Evolutionary conservation across 2,797 vertebrate species (phyloP), one percentile per base, ranked within the genome.

Genomic region (Pipistrellus nathusii): DNA sequence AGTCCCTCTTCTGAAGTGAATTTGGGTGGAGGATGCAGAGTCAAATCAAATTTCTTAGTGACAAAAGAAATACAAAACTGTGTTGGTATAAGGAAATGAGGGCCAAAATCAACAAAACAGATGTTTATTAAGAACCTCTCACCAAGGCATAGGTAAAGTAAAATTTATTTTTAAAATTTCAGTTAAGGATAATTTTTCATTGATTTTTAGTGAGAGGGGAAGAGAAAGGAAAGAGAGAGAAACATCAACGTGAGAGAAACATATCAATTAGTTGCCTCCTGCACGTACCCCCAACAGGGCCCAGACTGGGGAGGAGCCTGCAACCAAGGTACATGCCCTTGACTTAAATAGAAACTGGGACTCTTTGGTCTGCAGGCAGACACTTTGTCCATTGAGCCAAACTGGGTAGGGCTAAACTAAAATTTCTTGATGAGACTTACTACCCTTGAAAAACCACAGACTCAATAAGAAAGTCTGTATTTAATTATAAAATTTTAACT

Each of bases 1-100:
- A 21, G 46, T 87, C n/a, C 14, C 41, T 78, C 83, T 77, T 57
- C 66, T 68, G 25, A 91, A 91, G 68, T 83, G 59, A 94, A 94
- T 85, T 75, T 91, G 38, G 68, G 38, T 85, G 25, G 46, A 85
- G 21, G 18, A 27, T 55, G 78, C 91, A 23, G 44, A 94, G 46
- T 44, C 6, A 87, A 90, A 95, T 92, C 44, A 75, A 89, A 87
- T 64, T n/a, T 91, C 71, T 94, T 87, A 93, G 88, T 91, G 68
- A 85, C 62, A 27, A 91, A 88, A 86, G 71, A 90, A 80, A 90
- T 71, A 23, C 10, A 92, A 90, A 86, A 38, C 57, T 93, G 18
- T n/a, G 62, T 73, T 89, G 59, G 17, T 27, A 32, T 35, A 72
- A 91, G 85, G 41, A 95, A 90, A 90, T 41, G 20, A 95, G 13